These are phyloP conservation scores for Chromoteleia sp. DNA, from an alignment of 2,888 invertebrate species.

Conservation along the genomic window DNA sequence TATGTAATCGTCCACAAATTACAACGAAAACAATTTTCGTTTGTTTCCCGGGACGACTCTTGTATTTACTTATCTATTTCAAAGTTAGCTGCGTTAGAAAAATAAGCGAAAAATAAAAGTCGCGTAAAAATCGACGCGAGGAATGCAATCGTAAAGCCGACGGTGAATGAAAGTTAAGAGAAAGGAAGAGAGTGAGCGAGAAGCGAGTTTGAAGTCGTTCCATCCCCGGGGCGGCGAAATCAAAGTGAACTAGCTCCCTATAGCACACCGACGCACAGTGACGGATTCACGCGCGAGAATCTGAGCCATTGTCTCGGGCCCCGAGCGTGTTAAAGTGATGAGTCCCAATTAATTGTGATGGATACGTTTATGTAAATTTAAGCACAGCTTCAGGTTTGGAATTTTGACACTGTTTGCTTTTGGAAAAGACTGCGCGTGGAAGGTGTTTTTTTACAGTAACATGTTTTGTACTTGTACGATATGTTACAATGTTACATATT, in stretches of 20 bases:
- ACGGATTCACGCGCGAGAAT: slow-evolving; percentile 62
- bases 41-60: background rate
- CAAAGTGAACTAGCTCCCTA: slow-evolving; percentile 75
- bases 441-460: background rate
- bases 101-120: slow-evolving; percentile 33
- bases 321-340: slow-evolving; percentile 40
- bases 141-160: slow-evolving; percentile 34
- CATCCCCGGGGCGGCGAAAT: slow-evolving; percentile 76
- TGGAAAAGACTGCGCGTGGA: background rate
- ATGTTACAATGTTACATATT: too few relatives aligned
- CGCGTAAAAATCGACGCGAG: slow-evolving; percentile 30
- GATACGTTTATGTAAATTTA: slow-evolving; percentile 41
- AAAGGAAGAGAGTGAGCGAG: slow-evolving; percentile 47
- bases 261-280: slow-evolving; percentile 60
- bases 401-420: slow-evolving; percentile 39
- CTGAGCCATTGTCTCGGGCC: slow-evolving; percentile 40
- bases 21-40: slow-evolving; percentile 2
- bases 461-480: too few relatives aligned
- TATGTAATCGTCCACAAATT: slow-evolving; percentile 34
- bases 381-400: background rate
- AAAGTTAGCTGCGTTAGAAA: too few relatives aligned
- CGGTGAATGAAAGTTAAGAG: slow-evolving; percentile 57
- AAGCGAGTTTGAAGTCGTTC: slow-evolving; percentile 47
- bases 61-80: background rate
- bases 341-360: slow-evolving; percentile 58